These are phyloP conservation scores for Drosophila dives DNA, from an alignment of 2,888 invertebrate species.

Conservation along the genomic window DNA sequence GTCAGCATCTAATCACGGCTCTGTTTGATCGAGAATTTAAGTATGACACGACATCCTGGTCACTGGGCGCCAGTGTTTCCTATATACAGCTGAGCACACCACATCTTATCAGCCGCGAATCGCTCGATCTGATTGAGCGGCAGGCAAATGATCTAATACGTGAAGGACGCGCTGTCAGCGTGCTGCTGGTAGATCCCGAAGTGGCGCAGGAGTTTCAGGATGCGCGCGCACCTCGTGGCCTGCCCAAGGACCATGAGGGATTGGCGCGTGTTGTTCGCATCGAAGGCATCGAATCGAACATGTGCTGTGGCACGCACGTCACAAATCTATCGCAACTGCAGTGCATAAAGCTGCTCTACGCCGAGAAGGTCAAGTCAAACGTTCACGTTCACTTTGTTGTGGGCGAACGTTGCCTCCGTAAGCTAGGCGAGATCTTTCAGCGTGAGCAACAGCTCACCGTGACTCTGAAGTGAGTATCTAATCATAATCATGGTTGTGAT, in stretches of 20 bases:
- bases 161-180: conserved; percentile 86
- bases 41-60: conserved; percentile 90
- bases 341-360: conserved; percentile 88
- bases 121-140: conserved; percentile 87
- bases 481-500: neutral
- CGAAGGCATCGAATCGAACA: conserved; percentile 90
- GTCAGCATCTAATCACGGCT: conserved; percentile 93
- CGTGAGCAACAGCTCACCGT: conserved; percentile 89
- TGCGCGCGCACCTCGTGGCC: conserved; percentile 86
- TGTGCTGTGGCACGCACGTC: conserved; percentile 96
- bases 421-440: conserved; percentile 87
- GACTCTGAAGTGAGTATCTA: conserved; percentile 88
- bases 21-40: conserved; percentile 89
- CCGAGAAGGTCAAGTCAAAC: conserved; percentile 90
- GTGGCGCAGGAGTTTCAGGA: conserved; percentile 85
- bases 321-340: conserved; percentile 89
- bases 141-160: conserved; percentile 89
- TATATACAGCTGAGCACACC: conserved; percentile 89
- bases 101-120: conserved; percentile 86
- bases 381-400: conserved; percentile 89
- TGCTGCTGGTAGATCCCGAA: conserved; percentile 88
- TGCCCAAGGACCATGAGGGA: conserved; percentile 92
- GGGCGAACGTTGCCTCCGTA: conserved; percentile 89
- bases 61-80: conserved; percentile 91
- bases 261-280: conserved; percentile 92